Evolutionary conservation across 2,113 vertebrate genomes (phyloP).

Genomic region (Psophia crepitans): DNA sequence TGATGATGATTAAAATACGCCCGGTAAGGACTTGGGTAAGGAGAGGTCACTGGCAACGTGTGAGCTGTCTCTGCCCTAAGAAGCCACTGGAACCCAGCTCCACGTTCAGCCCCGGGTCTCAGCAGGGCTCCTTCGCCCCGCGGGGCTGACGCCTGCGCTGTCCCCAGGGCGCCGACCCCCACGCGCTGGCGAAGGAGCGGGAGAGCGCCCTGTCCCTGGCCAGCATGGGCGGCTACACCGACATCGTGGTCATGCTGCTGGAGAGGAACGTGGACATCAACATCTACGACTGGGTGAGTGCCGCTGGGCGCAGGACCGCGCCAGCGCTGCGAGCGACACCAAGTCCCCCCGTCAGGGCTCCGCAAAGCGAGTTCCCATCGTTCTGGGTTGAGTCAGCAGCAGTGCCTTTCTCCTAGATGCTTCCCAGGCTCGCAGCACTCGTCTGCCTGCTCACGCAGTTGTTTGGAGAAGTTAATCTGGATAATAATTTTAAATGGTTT

Average conservation of each 20-base stretch:
- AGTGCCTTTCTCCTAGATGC: background rate
- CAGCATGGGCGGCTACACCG: slow-evolving; percentile 90
- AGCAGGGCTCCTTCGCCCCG: background rate
- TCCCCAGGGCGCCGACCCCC: slow-evolving; percentile 87
- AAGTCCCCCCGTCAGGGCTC: fast-evolving
- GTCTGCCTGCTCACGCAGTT: background rate
- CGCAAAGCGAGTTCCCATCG: background rate
- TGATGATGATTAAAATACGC: background rate
- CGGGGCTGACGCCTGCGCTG: background rate
- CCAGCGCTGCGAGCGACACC: background rate
- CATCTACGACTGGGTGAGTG: slow-evolving; percentile 92
- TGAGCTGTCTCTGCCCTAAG: background rate
- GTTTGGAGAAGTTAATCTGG: background rate
- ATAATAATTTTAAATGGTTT: background rate
- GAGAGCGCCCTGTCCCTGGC: slow-evolving; percentile 92
- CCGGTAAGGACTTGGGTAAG: background rate
- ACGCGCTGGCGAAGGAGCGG: slow-evolving; percentile 83
- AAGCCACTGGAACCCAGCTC: fast-evolving
- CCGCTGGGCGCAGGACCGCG: fast-evolving
- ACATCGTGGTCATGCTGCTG: slow-evolving; percentile 86
- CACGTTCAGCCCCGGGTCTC: background rate
- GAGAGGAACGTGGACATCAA: slow-evolving; percentile 87
- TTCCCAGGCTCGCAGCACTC: background rate
- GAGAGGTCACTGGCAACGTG: background rate
- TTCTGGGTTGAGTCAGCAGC: background rate